phyloP scores from a whole-genome alignment of 2,888 invertebrate species.

The Spilosoma lubricipeda region DNA sequence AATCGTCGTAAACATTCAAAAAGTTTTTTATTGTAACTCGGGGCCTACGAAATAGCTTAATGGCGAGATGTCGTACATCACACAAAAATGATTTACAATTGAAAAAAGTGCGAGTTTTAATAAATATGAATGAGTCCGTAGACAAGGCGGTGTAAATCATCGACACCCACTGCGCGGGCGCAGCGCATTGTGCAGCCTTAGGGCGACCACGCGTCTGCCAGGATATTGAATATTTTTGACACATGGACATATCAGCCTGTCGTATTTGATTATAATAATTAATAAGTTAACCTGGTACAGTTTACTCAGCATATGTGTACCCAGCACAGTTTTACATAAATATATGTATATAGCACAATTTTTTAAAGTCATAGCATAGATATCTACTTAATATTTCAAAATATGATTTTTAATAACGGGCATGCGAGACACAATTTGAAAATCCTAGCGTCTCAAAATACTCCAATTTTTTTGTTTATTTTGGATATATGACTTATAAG shows the following conservation, averaged over 20 bases:
- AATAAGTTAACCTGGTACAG: background rate
- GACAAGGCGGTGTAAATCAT: constrained; percentile 74
- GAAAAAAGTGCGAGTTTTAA: constrained; percentile 75
- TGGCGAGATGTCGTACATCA: constrained; percentile 70
- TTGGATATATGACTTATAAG: background rate
- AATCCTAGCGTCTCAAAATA: background rate
- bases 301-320: no score
- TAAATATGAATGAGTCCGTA: constrained; percentile 79
- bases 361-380: no score
- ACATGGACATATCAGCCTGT: background rate
- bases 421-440: background rate
- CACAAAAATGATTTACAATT: constrained; percentile 69
- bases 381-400: no score
- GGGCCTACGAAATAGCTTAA: constrained; percentile 49
- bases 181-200: constrained; percentile 55
- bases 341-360: no score
- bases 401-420: no score
- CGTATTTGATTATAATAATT: background rate
- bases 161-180: constrained; percentile 78
- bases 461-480: background rate
- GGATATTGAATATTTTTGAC: background rate
- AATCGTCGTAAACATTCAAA: constrained; percentile 37
- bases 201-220: constrained; percentile 33
- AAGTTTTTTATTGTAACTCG: constrained; percentile 28
- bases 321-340: no score